These are phyloP conservation scores for Dilophus febrilis DNA, from an alignment of 2,888 invertebrate genomes.

Conservation along the genomic window DNA sequence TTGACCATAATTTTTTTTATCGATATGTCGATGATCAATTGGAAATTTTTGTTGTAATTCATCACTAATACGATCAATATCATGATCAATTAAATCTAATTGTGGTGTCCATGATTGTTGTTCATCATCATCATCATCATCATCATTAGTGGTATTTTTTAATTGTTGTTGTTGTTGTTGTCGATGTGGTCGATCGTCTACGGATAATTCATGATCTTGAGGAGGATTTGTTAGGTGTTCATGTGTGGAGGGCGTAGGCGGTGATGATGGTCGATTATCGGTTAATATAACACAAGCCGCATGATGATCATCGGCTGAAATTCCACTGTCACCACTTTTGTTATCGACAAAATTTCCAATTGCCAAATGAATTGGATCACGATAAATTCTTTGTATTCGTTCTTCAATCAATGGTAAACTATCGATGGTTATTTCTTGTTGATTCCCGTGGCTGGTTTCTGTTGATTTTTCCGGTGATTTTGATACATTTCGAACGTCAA, in stretches of 20 bases:
- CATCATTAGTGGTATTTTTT: neutral
- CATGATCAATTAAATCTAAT: conserved; percentile 35
- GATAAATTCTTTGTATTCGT: conserved; percentile 34
- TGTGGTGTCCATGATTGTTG: conserved; percentile 10
- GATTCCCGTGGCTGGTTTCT: conserved; percentile 15
- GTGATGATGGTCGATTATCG: conserved; percentile 15
- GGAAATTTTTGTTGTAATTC: conserved; percentile 14
- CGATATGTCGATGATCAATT: too few relatives aligned
- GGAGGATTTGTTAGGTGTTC: conserved; percentile 1
- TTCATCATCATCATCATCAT: conserved; percentile 12
- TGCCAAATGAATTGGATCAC: conserved; percentile 35
- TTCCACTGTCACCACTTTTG: conserved; percentile 70
- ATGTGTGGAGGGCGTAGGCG: too few relatives aligned
- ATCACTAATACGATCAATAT: conserved; percentile 12
- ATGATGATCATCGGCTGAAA: conserved; percentile 53
- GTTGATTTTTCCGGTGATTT: neutral
- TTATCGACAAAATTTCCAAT: conserved; percentile 36
- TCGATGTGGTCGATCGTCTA: too few relatives aligned
- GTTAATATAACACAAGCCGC: too few relatives aligned
- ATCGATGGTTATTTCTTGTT: too few relatives aligned
- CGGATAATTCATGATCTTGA: too few relatives aligned
- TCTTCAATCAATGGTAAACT: conserved; percentile 33
- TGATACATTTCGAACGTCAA: neutral
- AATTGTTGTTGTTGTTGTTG: too few relatives aligned
- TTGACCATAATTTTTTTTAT: conserved; percentile 31